Conservation (phyloP, 2,113 vertebrate genomes). For the Macquaria ambigua region DNA sequence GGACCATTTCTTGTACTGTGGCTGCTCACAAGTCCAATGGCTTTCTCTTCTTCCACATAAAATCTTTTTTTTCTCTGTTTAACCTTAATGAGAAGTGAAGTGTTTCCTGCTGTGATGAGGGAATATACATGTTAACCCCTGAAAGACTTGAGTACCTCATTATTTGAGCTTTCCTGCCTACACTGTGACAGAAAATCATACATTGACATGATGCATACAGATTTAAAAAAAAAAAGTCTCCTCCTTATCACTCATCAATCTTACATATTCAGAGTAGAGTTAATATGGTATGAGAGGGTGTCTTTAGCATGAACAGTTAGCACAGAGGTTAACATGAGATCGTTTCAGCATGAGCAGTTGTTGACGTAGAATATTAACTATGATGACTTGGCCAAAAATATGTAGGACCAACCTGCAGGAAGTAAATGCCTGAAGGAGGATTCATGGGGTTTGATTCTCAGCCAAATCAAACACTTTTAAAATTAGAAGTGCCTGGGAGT, state of each 20-base stretch:
- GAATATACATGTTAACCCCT: background rate
- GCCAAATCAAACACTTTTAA: slow-evolving; percentile 55
- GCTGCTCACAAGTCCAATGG: background rate
- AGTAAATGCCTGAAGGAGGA: slow-evolving; percentile 25
- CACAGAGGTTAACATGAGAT: background rate
- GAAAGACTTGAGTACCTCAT: background rate
- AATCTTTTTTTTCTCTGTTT: background rate
- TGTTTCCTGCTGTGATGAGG: background rate
- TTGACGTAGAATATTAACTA: slow-evolving; percentile 27
- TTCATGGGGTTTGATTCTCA: slow-evolving; percentile 29
- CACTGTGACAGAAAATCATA: background rate
- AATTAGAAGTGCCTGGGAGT: slow-evolving; percentile 48
- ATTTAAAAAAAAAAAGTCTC: background rate
- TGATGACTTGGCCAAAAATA: slow-evolving; percentile 30
- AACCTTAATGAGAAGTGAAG: background rate
- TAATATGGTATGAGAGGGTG: background rate
- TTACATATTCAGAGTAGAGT: background rate
- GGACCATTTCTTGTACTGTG: background rate
- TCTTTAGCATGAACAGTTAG: background rate
- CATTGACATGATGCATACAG: background rate
- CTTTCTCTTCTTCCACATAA: background rate
- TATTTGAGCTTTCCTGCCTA: background rate
- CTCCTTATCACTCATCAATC: background rate
- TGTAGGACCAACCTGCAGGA: background rate
- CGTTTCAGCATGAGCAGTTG: slow-evolving; percentile 13